These are phyloP conservation scores for Asteroscopus sphinx DNA, from an alignment of 2,888 invertebrate species.

Conservation along the genomic window DNA sequence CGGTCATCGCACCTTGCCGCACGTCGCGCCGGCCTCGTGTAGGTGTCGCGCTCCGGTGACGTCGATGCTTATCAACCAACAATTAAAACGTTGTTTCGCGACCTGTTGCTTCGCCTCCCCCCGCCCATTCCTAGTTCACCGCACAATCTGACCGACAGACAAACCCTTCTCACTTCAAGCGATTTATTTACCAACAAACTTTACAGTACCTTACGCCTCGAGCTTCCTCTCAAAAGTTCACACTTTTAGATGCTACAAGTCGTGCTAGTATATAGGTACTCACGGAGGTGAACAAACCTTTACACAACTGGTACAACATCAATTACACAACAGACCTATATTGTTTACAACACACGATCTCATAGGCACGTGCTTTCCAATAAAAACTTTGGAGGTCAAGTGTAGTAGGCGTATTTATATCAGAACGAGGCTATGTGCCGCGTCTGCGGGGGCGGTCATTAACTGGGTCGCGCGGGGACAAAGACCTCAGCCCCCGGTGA, in stretches of 20 bases:
- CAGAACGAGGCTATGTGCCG: slow-evolving; percentile 85
- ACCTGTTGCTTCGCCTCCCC: slow-evolving; percentile 85
- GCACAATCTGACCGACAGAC: slow-evolving; percentile 67
- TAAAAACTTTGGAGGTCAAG: slow-evolving; percentile 90
- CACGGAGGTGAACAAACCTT: slow-evolving; percentile 41
- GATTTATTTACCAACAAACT: slow-evolving; percentile 60
- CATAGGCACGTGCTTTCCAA: slow-evolving; percentile 87
- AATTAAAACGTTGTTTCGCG: slow-evolving; percentile 88
- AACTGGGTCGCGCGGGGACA: slow-evolving; percentile 88
- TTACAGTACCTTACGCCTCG: slow-evolving; percentile 53
- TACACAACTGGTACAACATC: slow-evolving; percentile 48
- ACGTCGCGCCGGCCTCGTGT: slow-evolving; percentile 63
- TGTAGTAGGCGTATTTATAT: slow-evolving; percentile 90
- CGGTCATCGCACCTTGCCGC: slow-evolving; percentile 83
- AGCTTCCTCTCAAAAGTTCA: not conserved
- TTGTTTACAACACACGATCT: slow-evolving; percentile 83
- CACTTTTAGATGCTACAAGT: slow-evolving; percentile 6
- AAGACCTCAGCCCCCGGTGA: slow-evolving; percentile 80
- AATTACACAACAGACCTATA: slow-evolving; percentile 59
- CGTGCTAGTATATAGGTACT: slow-evolving; percentile 22
- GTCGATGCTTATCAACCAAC: slow-evolving; percentile 85
- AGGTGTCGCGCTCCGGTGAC: slow-evolving; percentile 84
- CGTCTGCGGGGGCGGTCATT: slow-evolving; percentile 88
- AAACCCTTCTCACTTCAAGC: slow-evolving; percentile 59
- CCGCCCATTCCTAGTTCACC: slow-evolving; percentile 62